Base-by-base conservation (phyloP, 2,888 invertebrate genomes). In the Epicampocera succincta region DNA sequence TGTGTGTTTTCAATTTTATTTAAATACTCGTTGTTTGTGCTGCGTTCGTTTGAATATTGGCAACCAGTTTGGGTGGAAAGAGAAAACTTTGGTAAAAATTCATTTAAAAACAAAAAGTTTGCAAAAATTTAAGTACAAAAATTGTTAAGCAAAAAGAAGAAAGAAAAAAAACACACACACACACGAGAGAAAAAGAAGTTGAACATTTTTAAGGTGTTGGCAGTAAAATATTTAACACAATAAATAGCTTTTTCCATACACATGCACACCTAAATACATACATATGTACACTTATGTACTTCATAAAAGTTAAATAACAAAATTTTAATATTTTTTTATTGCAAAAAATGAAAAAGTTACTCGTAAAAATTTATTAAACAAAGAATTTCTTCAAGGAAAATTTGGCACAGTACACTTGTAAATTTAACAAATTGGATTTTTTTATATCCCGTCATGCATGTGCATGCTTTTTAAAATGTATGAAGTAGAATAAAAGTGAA, bases 141-240 rank as follows among this genome's bases (percentile, higher is more conserved):
- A 58, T 69, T 69, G 17, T 42, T 11, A 42, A 50, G n/a, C 15
- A 56, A 56, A 63, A 50, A 12, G 44, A 9, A 25, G 44, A 69
- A 46, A 56, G 46, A 8, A 17, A 33, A 40, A 75, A 60, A 71
- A n/a, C n/a, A n/a, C n/a, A n/a, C n/a, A n/a, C n/a, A n/a, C n/a
- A n/a, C n/a, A n/a, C n/a, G n/a, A 52, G 58, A 58, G 50, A 58
- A 78, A 46, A 60, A 78, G 58, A 66, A 78, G 65, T 72, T 78
- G 60, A 72, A 66, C 9, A 78, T 66, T 72, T 78, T 78, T 78
- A 78, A 78, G 78, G 78, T 78, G 78, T 78, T 72, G 72, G 65
- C 78, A 72, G 65, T 72, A 66, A 72, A 78, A 66, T 65, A 72
- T 78, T 78, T 66, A 78, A 72, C 50, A 72, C 65, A 66, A 63